phyloP scores from a whole-genome alignment of 92 coral and sea anemone species.

The Porites evermanni region DNA sequence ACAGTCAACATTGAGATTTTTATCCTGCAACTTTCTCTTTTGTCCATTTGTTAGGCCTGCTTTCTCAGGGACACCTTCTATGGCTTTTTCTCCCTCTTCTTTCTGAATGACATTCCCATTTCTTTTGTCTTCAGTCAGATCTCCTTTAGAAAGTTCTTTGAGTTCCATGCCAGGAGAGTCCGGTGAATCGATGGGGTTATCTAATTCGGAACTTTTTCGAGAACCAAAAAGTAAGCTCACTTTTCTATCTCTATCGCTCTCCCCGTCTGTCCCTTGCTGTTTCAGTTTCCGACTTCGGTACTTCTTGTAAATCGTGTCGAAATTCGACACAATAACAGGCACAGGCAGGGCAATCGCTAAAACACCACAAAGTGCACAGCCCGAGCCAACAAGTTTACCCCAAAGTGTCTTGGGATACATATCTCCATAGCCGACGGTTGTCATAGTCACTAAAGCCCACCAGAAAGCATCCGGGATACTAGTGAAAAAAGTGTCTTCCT shows the following conservation, averaged over 20 bases:
- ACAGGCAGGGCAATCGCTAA: slow-evolving; percentile 96
- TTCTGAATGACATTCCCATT: slow-evolving; percentile 57
- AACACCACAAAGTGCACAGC: slow-evolving; percentile 95
- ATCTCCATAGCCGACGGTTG: slow-evolving; percentile 99
- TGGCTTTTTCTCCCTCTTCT: slow-evolving; percentile 40
- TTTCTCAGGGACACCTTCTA: slow-evolving; percentile 1
- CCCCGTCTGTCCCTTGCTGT: slow-evolving; percentile 65
- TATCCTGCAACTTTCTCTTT: slow-evolving; percentile 4
- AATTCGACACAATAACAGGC: slow-evolving; percentile 96
- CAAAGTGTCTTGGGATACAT: slow-evolving; percentile 90
- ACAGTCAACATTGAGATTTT: background rate
- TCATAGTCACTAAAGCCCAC: slow-evolving; percentile 99
- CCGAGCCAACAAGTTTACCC: slow-evolving; percentile 94
- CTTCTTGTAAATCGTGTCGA: slow-evolving; percentile 90
- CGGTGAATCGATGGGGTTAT: background rate
- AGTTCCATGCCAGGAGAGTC: slow-evolving; percentile 20
- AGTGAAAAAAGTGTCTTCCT: slow-evolving; percentile 66
- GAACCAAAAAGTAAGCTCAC: slow-evolving; percentile 44
- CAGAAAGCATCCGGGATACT: slow-evolving; percentile 98
- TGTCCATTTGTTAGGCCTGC: background rate
- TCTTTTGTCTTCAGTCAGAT: slow-evolving; percentile 37
- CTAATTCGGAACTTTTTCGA: slow-evolving; percentile 27
- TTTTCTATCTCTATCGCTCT: slow-evolving; percentile 38
- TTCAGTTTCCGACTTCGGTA: slow-evolving; percentile 85
- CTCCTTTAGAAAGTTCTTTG: slow-evolving; percentile 1